Base-by-base conservation (phyloP, 1,140 invertebrate genomes). In the Drosophila repleta region DNA sequence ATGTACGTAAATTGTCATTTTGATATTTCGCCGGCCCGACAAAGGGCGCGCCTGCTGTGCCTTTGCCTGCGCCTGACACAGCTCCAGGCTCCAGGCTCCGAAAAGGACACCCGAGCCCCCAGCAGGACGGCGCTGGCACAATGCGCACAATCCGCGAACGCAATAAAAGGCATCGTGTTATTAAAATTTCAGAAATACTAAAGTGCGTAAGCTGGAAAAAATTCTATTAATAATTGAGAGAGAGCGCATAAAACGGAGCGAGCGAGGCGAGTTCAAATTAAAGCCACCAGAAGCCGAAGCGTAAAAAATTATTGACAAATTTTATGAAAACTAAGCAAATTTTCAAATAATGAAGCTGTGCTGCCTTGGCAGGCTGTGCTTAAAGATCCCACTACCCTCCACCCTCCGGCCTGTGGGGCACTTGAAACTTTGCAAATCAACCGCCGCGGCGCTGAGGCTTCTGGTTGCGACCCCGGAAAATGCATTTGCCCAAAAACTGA, bases 141-240 rank as follows among this genome's bases (percentile, higher is more conserved):
- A 56, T 67, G 70, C 77, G 52, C 74, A 75, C 75, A 80, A 80
- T 78, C 48, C 66, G 48, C 52, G 49, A 79, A 67, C 74, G 83
- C 82, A 85, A 85, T 85, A 85, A 85, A 85, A 88, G 79, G 78
- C 83, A 87, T 76, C 79, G 63, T 87, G 68, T 87, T 87, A 87
- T 87, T 87, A 87, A 88, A 88, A 83, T 88, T 88, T 88, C 78
- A 88, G 79, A 88, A 88, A 88, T 88, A 83, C 79, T 88, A 88
- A 88, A 87, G 71, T 76, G 75, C 79, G 83, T 79, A 67, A 58
- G 71, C 71, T 57, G 45, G 45, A 21, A 29, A 46, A 88, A 69
- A 88, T 88, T 83, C 69, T 88, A 88, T 88, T 79, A 88, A 83
- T 88, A 88, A 88, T 88, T 85, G 79, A 88, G 76, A 61, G 43